Base-by-base conservation (phyloP, 2,888 invertebrate genomes). In the Oxyteleia sp. region DNA sequence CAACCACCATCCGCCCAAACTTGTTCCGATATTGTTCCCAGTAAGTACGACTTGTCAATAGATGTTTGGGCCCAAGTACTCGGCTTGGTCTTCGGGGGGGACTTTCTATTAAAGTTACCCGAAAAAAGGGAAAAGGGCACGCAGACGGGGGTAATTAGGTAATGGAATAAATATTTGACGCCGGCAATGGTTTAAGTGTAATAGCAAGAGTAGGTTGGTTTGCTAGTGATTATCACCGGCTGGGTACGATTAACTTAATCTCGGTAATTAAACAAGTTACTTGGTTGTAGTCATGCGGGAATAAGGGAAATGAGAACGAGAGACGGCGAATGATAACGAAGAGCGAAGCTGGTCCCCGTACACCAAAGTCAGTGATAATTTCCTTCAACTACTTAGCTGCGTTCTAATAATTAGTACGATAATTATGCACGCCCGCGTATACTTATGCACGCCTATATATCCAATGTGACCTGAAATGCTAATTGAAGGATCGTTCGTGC, bases 181-280 rank as follows among this genome's bases (percentile, higher is more conserved):
- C 53, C 63, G 61, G 71, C 63, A 43, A 76, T 76, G 49, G 66
- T 38, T 76, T 76, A 66, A 75, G 20, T 66, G 41, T 66, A 76
- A 75, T 45, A 74, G 47, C 59, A 61, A 45, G 78, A 59, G 68
- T 63, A 61, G 87, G 85, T 84, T 88, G 89, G 84, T 82, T 87
- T 87, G 86, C 85, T 84, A 86, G 87, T 89, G 91, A 91, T 92
- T 91, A 92, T 92, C 91, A 88, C 90, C 87, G 89, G 87, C 88
- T 90, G 89, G 89, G 89, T 90, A 90, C 91, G 91, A 92, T 92
- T 91, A 91, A 91, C 87, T 92, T 92, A 92, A 93, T 92, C 90
- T 92, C 89, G 87, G 92, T 92, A 91, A 92, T 92, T 92, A 92
- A 93, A 91, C 91, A 91, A 92, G 91, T 91, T 92, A 88, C 89